These are phyloP conservation scores for Dasypogon diadema DNA, from an alignment of 2,888 invertebrate species.

Conservation along the genomic window DNA sequence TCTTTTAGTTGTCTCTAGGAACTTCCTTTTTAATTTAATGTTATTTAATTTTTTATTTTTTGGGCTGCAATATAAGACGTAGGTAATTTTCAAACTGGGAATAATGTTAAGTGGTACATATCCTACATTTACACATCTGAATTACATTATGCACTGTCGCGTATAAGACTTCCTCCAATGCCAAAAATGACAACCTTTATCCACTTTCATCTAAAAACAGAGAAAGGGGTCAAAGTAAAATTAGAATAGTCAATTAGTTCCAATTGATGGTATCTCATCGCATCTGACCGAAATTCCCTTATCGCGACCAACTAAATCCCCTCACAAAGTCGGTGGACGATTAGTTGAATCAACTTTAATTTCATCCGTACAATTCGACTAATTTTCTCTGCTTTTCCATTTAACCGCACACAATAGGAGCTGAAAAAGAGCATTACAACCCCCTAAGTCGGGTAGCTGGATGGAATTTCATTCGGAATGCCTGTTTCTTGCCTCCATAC, in stretches of 20 bases:
- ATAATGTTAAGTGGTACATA: too few species aligned
- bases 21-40: too few species aligned
- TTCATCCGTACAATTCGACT: slow-evolving; percentile 53
- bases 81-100: too few species aligned
- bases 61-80: too few species aligned
- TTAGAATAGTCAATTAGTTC: slow-evolving; percentile 44
- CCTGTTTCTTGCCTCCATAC: slow-evolving; percentile 21
- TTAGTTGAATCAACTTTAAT: slow-evolving; percentile 49
- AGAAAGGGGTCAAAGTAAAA: slow-evolving; percentile 14
- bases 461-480: slow-evolving; percentile 28
- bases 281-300: slow-evolving; percentile 27
- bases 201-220: neutral
- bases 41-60: too few species aligned
- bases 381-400: slow-evolving; percentile 59
- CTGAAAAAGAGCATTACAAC: slow-evolving; percentile 29
- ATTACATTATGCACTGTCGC: too few species aligned
- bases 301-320: slow-evolving; percentile 14
- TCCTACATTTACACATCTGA: too few species aligned
- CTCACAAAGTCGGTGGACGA: neutral
- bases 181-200: neutral
- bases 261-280: slow-evolving; percentile 4
- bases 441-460: neutral
- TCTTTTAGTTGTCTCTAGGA: too few species aligned
- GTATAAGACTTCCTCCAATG: too few species aligned
- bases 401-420: slow-evolving; percentile 53